Evolutionary conservation across 1,140 invertebrate species (phyloP), one percentile per base, ranked within the genome.

Genomic region (Cotesia vestalis): DNA sequence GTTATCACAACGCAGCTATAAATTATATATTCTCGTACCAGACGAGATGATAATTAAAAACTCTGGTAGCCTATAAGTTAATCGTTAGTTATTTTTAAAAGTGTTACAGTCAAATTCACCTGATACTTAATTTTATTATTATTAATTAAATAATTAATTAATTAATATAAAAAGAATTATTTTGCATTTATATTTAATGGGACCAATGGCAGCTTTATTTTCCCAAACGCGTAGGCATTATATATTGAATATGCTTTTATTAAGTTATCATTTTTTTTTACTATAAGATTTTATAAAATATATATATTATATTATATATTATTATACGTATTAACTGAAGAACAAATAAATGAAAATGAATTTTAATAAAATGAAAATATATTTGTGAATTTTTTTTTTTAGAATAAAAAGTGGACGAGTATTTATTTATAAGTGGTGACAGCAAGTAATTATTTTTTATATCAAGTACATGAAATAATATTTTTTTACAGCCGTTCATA

Each of bases 1-100:
- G 93, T 95, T 77, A 94, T 95, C 74, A 95, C 93, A 73, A 95
- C 93, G 73, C 93, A 94, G 83, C 89, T 94, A 76, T 94, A 90
- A 88, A 60, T 17, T 8, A 46, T 59, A 27, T 52, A 66, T 40
- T 40, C n/a, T 63, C 4, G 36, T 53, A 59, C 55, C 66, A 63
- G 36, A 62, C 52, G 36, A 52, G 40, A 51, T 4, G n/a, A 36
- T 36, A 66, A 78, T 46, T 8, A 11, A 78, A 0, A 82, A 84
- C 12, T 86, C 84, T 71, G 85, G 85, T 35, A 27, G 38, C 76
- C 86, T n/a, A 5, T 55, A 88, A 64, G 87, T 86, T 4, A 85
- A 88, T 36, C 84, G 85, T 66, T 62, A 34, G 61, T 69, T 38
- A 64, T 61, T 36, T 63, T 66, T 5, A 66, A 61, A 51, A 51